A percentile compares a stretch with the other conserved stretches of the same genome.
These are phyloP conservation scores for Luehdorfia chinensis DNA, from an alignment of 1,140 invertebrate genomes.

Conservation along the genomic window DNA sequence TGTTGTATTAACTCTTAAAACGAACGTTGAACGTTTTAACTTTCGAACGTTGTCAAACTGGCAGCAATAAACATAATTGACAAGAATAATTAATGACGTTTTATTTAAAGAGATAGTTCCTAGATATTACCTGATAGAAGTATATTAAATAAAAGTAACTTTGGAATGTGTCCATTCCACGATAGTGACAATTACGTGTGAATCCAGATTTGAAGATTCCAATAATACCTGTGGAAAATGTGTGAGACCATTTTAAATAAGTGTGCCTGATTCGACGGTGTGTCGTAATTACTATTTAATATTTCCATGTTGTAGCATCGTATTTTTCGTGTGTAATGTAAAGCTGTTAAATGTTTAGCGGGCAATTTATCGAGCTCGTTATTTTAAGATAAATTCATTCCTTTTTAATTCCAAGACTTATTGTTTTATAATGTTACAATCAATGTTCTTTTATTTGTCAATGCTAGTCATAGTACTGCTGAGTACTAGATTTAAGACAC, in stretches of 20 bases:
- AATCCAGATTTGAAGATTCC: no score
- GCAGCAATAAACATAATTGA: background rate
- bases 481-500: constrained; percentile 51
- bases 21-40: background rate
- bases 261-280: background rate
- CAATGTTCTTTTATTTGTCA: constrained; percentile 34
- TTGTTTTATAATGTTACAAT: constrained; percentile 20
- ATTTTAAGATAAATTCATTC: constrained; percentile 24
- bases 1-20: background rate
- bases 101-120: constrained; percentile 9
- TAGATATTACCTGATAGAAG: constrained; percentile 13
- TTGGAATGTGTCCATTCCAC: constrained; percentile 1
- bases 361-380: no score
- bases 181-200: background rate
- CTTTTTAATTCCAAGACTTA: constrained; percentile 13
- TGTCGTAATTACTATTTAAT: background rate
- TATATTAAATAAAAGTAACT: background rate
- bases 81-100: background rate
- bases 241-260: background rate
- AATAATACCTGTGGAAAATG: background rate
- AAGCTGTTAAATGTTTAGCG: constrained; percentile 10
- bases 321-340: background rate
- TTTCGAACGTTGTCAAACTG: background rate
- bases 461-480: constrained; percentile 65
- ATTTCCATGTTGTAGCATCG: background rate